phyloP scores from a whole-genome alignment of 2,888 invertebrate species.

The Osmoderma eremita region DNA sequence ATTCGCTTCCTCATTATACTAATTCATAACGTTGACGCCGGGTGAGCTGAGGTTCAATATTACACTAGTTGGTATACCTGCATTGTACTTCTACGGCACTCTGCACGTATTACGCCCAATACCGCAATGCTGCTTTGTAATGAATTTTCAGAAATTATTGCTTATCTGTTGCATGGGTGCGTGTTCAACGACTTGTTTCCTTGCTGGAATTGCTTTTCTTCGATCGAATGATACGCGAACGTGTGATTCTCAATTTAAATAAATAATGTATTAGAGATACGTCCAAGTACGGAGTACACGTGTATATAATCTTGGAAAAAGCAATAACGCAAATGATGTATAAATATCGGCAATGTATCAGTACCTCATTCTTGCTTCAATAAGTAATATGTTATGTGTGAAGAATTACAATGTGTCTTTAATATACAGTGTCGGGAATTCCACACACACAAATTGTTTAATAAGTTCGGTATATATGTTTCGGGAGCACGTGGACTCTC shows the following conservation, averaged over 20 bases:
- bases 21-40: constrained; percentile 42
- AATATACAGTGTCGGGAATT: too few relatives aligned
- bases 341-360: too few relatives aligned
- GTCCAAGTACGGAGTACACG: too few relatives aligned
- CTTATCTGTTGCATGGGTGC: constrained; percentile 26
- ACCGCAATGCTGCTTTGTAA: constrained; percentile 14
- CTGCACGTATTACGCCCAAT: constrained; percentile 8
- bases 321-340: too few relatives aligned
- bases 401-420: too few relatives aligned
- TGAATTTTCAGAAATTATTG: constrained; percentile 28
- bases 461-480: too few relatives aligned
- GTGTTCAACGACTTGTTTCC: constrained; percentile 10
- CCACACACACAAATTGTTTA: too few relatives aligned
- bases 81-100: constrained; percentile 10
- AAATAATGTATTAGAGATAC: not conserved
- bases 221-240: constrained; percentile 3
- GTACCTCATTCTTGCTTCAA: too few relatives aligned
- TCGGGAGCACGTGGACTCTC: too few relatives aligned
- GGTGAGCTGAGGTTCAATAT: constrained; percentile 26
- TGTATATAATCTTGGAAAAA: too few relatives aligned
- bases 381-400: too few relatives aligned
- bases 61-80: constrained; percentile 19
- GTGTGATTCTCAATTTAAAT: not conserved
- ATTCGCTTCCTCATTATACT: constrained; percentile 44
- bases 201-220: constrained; percentile 8